Percentiles rank a stretch among this genome's conserved stretches.
Evolutionary conservation across 2,113 vertebrate species (phyloP).

Genomic region (Carassius auratus): DNA sequence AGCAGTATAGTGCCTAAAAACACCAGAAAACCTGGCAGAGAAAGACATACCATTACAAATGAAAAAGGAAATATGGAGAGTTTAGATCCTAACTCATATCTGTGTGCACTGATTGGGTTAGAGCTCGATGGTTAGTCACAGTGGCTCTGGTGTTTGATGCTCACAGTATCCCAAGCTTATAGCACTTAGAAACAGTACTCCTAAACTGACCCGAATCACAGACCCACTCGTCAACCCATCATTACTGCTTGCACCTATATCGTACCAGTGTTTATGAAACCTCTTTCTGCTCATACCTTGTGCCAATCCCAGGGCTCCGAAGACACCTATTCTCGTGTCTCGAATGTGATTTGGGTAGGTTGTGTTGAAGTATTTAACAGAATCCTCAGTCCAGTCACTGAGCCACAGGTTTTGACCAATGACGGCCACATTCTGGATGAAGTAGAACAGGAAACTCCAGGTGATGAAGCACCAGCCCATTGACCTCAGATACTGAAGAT

Average conservation of each 20-base stretch:
- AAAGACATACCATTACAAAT: background rate
- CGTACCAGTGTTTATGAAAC: background rate
- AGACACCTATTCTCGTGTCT: slow-evolving; percentile 86
- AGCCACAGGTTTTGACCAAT: slow-evolving; percentile 92
- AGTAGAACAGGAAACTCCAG: slow-evolving; percentile 67
- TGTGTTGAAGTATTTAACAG: slow-evolving; percentile 65
- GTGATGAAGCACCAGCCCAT: slow-evolving; percentile 77
- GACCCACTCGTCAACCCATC: too few species aligned
- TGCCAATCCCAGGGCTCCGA: slow-evolving; percentile 81
- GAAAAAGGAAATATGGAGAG: too few species aligned
- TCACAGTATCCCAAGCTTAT: too few species aligned
- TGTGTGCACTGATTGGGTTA: too few species aligned
- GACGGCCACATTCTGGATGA: slow-evolving; percentile 70
- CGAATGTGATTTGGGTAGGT: slow-evolving; percentile 78
- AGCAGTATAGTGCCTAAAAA: slow-evolving; percentile 72
- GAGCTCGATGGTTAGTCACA: too few species aligned
- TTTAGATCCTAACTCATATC: too few species aligned
- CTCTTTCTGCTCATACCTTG: slow-evolving; percentile 77
- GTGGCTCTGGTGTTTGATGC: too few species aligned
- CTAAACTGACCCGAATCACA: too few species aligned
- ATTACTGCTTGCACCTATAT: too few species aligned
- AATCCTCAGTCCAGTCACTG: slow-evolving; percentile 90
- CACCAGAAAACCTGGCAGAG: slow-evolving; percentile 74
- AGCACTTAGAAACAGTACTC: too few species aligned
- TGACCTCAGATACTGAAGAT: slow-evolving; percentile 82